Percentiles rank a stretch among this genome's conserved stretches.
These are phyloP conservation scores for Pterostichus madidus DNA, from an alignment of 2,888 invertebrate species.

Conservation along the genomic window DNA sequence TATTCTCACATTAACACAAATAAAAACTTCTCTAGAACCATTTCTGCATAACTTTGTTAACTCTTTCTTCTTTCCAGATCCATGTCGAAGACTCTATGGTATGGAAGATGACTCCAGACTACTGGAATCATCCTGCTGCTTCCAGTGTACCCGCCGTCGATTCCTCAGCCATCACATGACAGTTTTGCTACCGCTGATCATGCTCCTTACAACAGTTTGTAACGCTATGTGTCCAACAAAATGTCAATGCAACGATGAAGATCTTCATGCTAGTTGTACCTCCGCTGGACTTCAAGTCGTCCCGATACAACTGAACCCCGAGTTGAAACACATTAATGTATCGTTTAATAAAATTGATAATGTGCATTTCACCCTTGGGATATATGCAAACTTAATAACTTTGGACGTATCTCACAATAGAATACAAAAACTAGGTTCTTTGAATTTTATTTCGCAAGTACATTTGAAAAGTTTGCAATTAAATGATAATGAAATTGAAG, in stretches of 20 bases:
- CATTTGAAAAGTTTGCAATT: conserved; percentile 87
- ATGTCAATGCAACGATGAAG: conserved; percentile 90
- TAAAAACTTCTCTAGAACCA: too few species aligned
- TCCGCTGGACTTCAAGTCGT: conserved; percentile 90
- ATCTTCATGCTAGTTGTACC: conserved; percentile 87
- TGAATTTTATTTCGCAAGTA: conserved; percentile 89
- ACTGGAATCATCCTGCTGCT: conserved; percentile 78
- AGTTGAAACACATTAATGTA: conserved; percentile 89
- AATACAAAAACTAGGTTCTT: conserved; percentile 88
- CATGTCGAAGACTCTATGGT: conserved; percentile 73
- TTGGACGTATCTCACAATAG: conserved; percentile 91
- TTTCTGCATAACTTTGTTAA: too few species aligned
- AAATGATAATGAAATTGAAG: conserved; percentile 86
- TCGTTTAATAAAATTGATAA: conserved; percentile 90
- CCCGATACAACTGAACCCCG: conserved; percentile 93
- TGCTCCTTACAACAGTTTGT: conserved; percentile 75
- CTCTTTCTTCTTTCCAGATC: conserved; percentile 72
- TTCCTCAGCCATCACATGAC: conserved; percentile 79
- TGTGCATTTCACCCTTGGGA: conserved; percentile 87
- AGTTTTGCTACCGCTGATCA: conserved; percentile 79
- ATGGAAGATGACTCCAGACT: conserved; percentile 66
- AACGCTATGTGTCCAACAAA: conserved; percentile 84
- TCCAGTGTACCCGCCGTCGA: conserved; percentile 79
- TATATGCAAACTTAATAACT: conserved; percentile 88
- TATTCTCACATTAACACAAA: too few species aligned